Evolutionary conservation across 2,888 invertebrate species (phyloP), one percentile per base, ranked within the genome.

Genomic region (Neocrepidodera transversa): DNA sequence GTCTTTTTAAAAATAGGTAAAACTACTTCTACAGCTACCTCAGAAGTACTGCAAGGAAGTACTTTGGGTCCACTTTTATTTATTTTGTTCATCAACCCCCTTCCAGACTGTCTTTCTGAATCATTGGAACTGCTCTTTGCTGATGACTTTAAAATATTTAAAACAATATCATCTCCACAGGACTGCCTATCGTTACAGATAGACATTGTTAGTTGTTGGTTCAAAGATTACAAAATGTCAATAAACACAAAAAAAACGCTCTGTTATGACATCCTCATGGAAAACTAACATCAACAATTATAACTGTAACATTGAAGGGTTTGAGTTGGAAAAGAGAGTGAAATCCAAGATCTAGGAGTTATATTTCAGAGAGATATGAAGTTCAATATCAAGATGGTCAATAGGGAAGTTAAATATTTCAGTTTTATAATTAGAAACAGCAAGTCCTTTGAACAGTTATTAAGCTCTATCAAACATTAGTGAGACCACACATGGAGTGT

Each of bases 401-500:
- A 10, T 2, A 7, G 8, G n/a, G 30, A 3, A 6, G 3, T 30
- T 30, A 30, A 30, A 30, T 2, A 30, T 30, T 2, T 30, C 2
- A 10, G n/a, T 10, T 10, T n/a, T n/a, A n/a, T n/a, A n/a, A n/a
- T n/a, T n/a, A n/a, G n/a, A n/a, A n/a, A n/a, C n/a, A n/a, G n/a
- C 10, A 30, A 30, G n/a, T 30, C n/a, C n/a, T 30, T 30, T 30
- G 2, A 30, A 58, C 50, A 18, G 23, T 43, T 20, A 50, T 51
- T 11, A 51, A 45, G n/a, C 36, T 58, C 7, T 58, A 58, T 35
- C 42, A 58, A 32, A 36, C 58, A 20, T 17, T 58, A 32, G 58
- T 58, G 8, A 52, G 52, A 17, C 58, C 58, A 10, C 51, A 52
- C 28, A 13, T 52, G 16, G 58, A 52, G 45, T 58, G 52, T 58